Base-by-base conservation (phyloP, 2,888 invertebrate species). In the Athetis lepigone region DNA sequence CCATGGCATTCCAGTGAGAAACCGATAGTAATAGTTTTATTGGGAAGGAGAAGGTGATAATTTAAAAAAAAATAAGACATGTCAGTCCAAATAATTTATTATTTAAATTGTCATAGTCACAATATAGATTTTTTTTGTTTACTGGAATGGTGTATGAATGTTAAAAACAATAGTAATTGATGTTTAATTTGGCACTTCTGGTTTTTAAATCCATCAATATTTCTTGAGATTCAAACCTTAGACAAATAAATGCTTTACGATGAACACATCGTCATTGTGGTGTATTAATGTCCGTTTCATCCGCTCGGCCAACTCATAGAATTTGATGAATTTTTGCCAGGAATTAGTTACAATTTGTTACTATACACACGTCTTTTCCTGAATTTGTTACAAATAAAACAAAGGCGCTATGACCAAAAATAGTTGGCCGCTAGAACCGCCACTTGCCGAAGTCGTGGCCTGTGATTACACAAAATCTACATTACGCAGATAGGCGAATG, bases 11-110 rank as follows among this genome's bases (percentile, higher is more conserved):
- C 8, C 29, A 29, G 29, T 29, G 2, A n/a, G n/a, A n/a, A n/a
- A n/a, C n/a, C n/a, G n/a, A n/a, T n/a, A n/a, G n/a, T n/a, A n/a
- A 19, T 19, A 5, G 21, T 46, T 11, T 13, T 21, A 33, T 37
- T 33, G 23, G 2, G 11, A 3, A 33, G 13, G 19, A 5, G 3
- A 7, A 25, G 19, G 6, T 18, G 1, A 2, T 23, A n/a, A 6
- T 7, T 39, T 9, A 39, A 39, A 46, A 55, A 54, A 80, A 84
- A 79, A 66, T 80, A 84, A 85, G 87, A 21, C 11, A 4, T 27
- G 88, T 94, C 93, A 94, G 94, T 94, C 94, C 90, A 94, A 93
- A 93, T 90, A 89, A 90, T 93, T 90, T 89, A 88, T 85, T 89
- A 88, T 86, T 89, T 87, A 83, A 88, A 84, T 86, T 80, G 79